phyloP scores from a whole-genome alignment of 2,888 invertebrate genomes.

The Pseudococcus viburni region DNA sequence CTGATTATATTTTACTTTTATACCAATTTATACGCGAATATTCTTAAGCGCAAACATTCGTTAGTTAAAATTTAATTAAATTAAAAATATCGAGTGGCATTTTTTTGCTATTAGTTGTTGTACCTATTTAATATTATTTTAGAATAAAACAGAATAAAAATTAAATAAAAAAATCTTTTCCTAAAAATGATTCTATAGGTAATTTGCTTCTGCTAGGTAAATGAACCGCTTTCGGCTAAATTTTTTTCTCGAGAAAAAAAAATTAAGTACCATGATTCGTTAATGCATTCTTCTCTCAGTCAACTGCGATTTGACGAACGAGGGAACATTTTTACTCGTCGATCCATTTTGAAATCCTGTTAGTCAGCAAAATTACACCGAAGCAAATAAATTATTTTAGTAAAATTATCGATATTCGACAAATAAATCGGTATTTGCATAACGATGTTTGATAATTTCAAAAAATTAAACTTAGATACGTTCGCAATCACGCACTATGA shows the following conservation, averaged over 20 bases:
- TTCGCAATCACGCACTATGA: background rate
- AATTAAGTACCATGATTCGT: background rate
- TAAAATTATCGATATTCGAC: background rate
- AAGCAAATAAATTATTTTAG: constrained; percentile 10
- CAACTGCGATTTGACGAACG: background rate
- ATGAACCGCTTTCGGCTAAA: background rate
- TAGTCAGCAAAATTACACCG: background rate
- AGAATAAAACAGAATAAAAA: constrained; percentile 34
- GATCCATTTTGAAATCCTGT: background rate
- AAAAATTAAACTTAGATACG: background rate
- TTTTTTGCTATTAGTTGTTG: constrained; percentile 51
- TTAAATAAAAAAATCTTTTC: constrained; percentile 11
- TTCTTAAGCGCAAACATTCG: constrained; percentile 59
- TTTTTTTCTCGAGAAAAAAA: background rate
- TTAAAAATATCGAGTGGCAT: constrained; percentile 12
- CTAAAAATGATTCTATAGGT: constrained; percentile 26
- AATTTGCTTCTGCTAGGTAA: constrained; percentile 25
- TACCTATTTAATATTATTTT: constrained; percentile 39
- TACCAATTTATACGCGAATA: constrained; percentile 60
- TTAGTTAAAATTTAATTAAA: constrained; percentile 55
- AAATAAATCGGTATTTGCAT: background rate
- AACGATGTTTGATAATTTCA: background rate
- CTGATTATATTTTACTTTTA: constrained; percentile 59
- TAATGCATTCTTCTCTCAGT: constrained; percentile 24
- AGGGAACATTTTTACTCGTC: background rate